Evolutionary conservation across 2,797 vertebrate genomes (phyloP).

Genomic region (Chiroxiphia lanceolata): DNA sequence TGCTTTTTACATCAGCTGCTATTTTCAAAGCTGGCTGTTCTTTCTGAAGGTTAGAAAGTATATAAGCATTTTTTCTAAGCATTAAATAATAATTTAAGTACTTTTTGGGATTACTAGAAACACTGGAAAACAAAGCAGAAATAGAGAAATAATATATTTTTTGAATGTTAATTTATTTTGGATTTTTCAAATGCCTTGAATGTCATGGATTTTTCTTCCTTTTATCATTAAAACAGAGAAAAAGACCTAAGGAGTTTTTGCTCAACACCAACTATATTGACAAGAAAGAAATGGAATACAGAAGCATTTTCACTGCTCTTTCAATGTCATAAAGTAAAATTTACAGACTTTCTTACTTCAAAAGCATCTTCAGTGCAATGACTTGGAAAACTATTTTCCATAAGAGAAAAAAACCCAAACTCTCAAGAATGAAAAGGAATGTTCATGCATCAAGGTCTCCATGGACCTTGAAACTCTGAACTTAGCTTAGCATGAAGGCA

Average conservation of each 20-base stretch:
- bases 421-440: background rate
- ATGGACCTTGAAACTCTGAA: background rate
- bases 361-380: background rate
- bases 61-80: background rate
- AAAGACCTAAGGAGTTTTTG: background rate
- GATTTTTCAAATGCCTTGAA: background rate
- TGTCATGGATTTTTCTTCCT: background rate
- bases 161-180: background rate
- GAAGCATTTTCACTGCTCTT: background rate
- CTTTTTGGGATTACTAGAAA: background rate
- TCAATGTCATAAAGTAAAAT: background rate
- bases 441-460: background rate
- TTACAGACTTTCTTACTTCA: background rate
- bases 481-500: background rate
- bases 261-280: background rate
- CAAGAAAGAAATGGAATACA: background rate
- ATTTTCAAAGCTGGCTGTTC: background rate
- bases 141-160: background rate
- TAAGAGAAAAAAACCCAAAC: background rate
- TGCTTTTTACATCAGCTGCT: background rate
- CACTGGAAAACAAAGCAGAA: background rate
- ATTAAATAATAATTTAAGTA: background rate
- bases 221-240: background rate
- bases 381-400: background rate
- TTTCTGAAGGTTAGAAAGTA: background rate